Evolutionary conservation across 2,888 invertebrate species (phyloP).

Genomic region (Leucophenga maculata): DNA sequence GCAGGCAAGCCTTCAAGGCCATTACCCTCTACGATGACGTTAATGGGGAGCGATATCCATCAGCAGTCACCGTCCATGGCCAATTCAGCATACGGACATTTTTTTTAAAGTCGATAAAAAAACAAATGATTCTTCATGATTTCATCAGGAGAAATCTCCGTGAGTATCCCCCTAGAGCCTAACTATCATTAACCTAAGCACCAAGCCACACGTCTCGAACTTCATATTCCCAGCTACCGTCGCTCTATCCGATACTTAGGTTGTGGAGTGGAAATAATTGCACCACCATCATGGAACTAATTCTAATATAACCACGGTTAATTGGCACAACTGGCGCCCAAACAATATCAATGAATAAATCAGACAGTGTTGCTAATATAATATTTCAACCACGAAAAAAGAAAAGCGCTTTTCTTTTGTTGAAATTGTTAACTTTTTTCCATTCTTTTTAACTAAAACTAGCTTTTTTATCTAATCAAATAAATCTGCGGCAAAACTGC

Average conservation of each 20-base stretch:
- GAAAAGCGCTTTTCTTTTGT: no score
- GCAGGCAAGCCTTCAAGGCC: not conserved
- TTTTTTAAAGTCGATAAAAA: not conserved
- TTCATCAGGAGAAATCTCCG: constrained; percentile 7
- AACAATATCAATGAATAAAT: no score
- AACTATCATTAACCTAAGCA: not conserved
- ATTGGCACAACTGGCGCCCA: no score
- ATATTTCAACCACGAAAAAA: no score
- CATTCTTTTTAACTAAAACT: no score
- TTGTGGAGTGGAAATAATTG: constrained; percentile 37
- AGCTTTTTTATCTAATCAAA: no score
- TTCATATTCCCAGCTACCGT: constrained; percentile 31
- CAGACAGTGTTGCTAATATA: no score
- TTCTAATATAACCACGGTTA: no score
- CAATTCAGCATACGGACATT: constrained; percentile 25
- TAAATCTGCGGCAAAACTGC: no score
- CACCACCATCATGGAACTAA: constrained; percentile 31
- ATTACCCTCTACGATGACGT: constrained; percentile 17
- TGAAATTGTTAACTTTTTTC: no score
- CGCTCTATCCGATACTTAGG: constrained; percentile 26
- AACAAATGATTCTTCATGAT: constrained; percentile 30
- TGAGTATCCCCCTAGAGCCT: constrained; percentile 27
- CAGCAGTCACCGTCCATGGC: constrained; percentile 23
- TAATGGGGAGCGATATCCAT: constrained; percentile 2
- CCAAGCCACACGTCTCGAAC: constrained; percentile 31